phyloP scores from a whole-genome alignment of 2,797 vertebrate genomes.

The Bryconaethiops microstoma region DNA sequence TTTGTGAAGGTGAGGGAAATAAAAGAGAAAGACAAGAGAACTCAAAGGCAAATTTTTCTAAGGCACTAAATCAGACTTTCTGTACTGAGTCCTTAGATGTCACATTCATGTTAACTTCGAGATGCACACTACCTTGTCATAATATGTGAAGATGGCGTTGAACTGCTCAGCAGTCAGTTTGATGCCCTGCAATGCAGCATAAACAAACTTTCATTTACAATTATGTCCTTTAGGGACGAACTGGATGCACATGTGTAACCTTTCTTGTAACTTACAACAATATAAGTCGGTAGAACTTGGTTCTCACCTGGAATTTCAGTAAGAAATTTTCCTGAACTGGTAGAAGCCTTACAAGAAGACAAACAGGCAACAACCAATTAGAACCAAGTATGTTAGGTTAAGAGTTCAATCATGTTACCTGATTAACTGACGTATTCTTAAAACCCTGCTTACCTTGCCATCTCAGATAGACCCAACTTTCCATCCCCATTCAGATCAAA shows the following conservation, averaged over 20 bases:
- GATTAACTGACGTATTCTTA: background rate
- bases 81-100: background rate
- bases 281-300: background rate
- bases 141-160: constrained; percentile 90
- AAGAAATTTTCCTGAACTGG: constrained; percentile 91
- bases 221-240: background rate
- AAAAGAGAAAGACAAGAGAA: constrained; percentile 29
- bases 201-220: constrained; percentile 18
- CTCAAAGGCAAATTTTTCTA: background rate
- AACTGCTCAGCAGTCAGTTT: constrained; percentile 88
- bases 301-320: constrained; percentile 79
- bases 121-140: constrained; percentile 86
- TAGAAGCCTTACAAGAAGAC: constrained; percentile 79
- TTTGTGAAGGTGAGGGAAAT: constrained; percentile 42
- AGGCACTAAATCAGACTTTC: constrained; percentile 3
- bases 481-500: constrained; percentile 96
- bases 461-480: constrained; percentile 94
- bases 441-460: constrained; percentile 86
- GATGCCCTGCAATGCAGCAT: constrained; percentile 80
- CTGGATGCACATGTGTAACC: background rate
- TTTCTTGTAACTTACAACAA: background rate
- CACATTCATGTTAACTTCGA: constrained; percentile 10
- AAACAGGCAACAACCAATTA: background rate
- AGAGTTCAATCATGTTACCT: background rate
- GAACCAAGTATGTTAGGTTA: background rate